Evolutionary conservation across 2,888 invertebrate species (phyloP).

Genomic region (Heterodera filipjevi): DNA sequence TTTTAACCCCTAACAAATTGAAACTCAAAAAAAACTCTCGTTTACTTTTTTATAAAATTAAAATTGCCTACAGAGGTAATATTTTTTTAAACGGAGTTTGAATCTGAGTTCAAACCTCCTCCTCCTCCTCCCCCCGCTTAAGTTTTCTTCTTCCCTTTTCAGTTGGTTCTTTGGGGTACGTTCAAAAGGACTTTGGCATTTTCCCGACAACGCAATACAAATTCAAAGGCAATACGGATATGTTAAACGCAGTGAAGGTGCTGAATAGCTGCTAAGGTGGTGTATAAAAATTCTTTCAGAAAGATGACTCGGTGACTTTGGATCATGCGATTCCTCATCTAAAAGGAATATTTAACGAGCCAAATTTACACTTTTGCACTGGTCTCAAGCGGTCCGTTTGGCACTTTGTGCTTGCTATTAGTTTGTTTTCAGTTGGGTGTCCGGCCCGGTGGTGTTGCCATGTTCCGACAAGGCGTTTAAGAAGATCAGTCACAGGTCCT

Average conservation of each 20-base stretch:
- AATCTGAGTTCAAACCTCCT: background rate
- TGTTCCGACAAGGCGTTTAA: conserved; percentile 8
- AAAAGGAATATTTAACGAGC: conserved; percentile 16
- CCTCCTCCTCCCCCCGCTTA: background rate
- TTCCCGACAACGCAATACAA: background rate
- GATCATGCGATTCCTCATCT: conserved; percentile 26
- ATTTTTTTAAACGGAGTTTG: too few species aligned
- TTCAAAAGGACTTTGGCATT: conserved; percentile 9
- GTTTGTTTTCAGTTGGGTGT: background rate
- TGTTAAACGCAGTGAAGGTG: background rate
- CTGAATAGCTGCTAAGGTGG: background rate
- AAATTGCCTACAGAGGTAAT: too few species aligned
- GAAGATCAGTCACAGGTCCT: background rate
- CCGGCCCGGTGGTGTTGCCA: conserved; percentile 23
- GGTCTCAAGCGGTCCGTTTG: conserved; percentile 29
- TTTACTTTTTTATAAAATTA: too few species aligned
- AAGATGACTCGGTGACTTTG: conserved; percentile 17
- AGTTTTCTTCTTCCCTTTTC: background rate
- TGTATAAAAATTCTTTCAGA: background rate
- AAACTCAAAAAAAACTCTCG: too few species aligned
- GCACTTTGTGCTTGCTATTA: too few species aligned
- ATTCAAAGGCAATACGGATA: background rate
- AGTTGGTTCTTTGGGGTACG: conserved; percentile 21
- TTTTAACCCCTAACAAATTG: too few species aligned
- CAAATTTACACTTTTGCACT: conserved; percentile 22